These are phyloP conservation scores for Salvelinus namaycush DNA, from an alignment of 2,113 vertebrate genomes.

Conservation along the genomic window DNA sequence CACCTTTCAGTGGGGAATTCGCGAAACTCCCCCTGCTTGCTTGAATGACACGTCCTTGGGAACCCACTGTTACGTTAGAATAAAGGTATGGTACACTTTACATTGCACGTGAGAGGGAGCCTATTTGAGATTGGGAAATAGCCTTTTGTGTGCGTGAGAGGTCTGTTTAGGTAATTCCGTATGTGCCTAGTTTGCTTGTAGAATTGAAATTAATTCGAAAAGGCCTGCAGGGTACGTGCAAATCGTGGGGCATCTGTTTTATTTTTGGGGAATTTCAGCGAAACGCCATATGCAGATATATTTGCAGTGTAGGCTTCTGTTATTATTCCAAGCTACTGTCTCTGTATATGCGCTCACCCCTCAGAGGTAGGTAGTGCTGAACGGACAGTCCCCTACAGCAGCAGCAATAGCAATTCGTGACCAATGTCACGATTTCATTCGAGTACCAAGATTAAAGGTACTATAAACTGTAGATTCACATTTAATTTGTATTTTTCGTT, in stretches of 20 bases:
- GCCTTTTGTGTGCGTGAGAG: slow-evolving; percentile 21
- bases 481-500: no score
- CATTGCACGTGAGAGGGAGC: slow-evolving; percentile 2
- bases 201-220: slow-evolving; percentile 31
- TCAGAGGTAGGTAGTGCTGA: slow-evolving; percentile 53
- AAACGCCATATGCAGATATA: background rate
- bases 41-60: slow-evolving; percentile 92
- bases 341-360: slow-evolving; percentile 41
- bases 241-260: slow-evolving; percentile 25
- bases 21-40: slow-evolving; percentile 86
- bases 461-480: no score
- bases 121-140: background rate
- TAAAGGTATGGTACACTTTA: slow-evolving; percentile 81
- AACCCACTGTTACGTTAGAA: slow-evolving; percentile 94
- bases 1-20: slow-evolving; percentile 84
- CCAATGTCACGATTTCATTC: no score
- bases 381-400: slow-evolving; percentile 48
- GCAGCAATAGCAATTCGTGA: no score
- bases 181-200: slow-evolving; percentile 24
- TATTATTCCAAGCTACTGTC: background rate
- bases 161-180: background rate
- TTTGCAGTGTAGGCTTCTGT: background rate
- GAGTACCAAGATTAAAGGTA: no score
- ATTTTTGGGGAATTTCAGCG: slow-evolving; percentile 7
- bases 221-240: slow-evolving; percentile 27